Evolutionary conservation across 2,888 invertebrate species (phyloP), one percentile per base, ranked within the genome.

Genomic region (Mesoligia furuncula): DNA sequence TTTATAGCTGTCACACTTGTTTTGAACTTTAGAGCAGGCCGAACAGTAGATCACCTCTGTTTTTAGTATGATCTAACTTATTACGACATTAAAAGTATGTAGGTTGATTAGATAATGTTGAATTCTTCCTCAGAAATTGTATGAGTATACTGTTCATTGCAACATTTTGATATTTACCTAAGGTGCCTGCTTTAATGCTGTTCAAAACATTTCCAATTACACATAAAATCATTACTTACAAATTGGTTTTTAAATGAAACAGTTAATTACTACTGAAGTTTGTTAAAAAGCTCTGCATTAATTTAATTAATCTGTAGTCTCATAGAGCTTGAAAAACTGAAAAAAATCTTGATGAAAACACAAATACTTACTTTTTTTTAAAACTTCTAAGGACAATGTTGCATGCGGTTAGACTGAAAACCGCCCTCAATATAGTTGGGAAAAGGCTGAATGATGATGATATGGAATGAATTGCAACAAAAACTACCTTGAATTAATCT

Each of bases 1-100:
- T 93, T 93, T 93, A 90, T 93, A 93, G 81, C 94, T 94, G 94
- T 94, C 93, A 94, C 85, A 81, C 84, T 89, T 67, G 85, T 73
- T 64, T 45, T 3, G 31, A 31, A 4, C 4, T 31, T 31, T 31
- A 36, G 31, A 73, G 48, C 73, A 51, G 48, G 20, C 36, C 17
- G 31, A 81, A 80, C 77, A 82, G 86, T 86, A 83, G 85, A 87
- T 83, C 89, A 66, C 36, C 36, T 80, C 45, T 64, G 80, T 62
- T 71, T 54, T 62, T 66, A 54, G 27, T 79, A 69, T 77, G 76
- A 81, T 84, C 67, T 84, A 84, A 80, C 70, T 54, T 48, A 73
- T 80, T 84, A 42, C 84, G 71, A 74, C 51, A 84, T 74, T 68
- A 51, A 67, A 76, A 74, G 27, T 69, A 74, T 73, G 73, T 78